Base-by-base conservation (phyloP, 1,140 invertebrate species). In the Lamellibrachia luymesi region DNA sequence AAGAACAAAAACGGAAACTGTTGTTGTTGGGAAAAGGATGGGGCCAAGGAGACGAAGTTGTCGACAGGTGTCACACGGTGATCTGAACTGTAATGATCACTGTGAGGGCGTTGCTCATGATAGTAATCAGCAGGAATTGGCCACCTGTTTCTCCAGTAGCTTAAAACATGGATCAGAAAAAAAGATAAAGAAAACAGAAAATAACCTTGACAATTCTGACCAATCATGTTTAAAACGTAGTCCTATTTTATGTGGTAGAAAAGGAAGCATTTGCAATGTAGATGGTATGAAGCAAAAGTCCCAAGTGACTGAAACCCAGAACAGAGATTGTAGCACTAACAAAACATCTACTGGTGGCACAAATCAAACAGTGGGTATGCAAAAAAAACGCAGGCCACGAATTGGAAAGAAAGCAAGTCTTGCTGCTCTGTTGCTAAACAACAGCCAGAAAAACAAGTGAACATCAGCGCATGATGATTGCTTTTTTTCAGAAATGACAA, bases 321-420 rank as follows among this genome's bases (percentile, higher is more conserved):
- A 22, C 25, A 22, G 64, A 80, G 64, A 80, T 80, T 80, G 64
- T 22, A 80, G 13, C 25, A 22, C 64, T 4, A 80, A 22, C 64
- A 80, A 80, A 22, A 22, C 25, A 22, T 80, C 64, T 80, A 80
- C 2, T 10, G 64, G 64, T 6, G 64, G 64, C 64, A 4, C 7
- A 17, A 80, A 80, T 10, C 64, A 10, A 22, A 4, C 17, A 10
- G 7, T 80, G 64, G 64, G 0, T 80, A 17, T 80, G 64, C 8
- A 8, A 17, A 80, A 80, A 80, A 80, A 80, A 80, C 64, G 64
- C 17, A 22, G 64, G 64, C 64, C 64, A 80, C 64, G 64, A 22
- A 80, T 80, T 80, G 64, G 64, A 80, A 80, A 80, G 64, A 80
- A 80, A 80, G 64, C 64, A 80, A 80, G 64, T 80, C 64, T 80